Evolutionary conservation across 2,888 invertebrate species (phyloP).

Genomic region (Drosophila vallismaia): DNA sequence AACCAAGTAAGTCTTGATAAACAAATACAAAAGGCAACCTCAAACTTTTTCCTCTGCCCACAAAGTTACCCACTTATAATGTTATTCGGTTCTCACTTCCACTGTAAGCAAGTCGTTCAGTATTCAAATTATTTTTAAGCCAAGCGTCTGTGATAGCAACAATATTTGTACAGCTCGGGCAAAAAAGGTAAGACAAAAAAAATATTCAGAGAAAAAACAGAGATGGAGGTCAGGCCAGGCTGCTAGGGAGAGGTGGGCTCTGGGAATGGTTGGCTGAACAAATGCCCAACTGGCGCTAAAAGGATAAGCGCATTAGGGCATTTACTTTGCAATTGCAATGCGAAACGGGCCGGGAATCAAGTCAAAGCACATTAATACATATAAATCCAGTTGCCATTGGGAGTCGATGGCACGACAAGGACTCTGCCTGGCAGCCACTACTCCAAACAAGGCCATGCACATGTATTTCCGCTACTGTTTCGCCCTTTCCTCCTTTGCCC

Average conservation of each 20-base stretch:
- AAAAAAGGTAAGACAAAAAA: conserved; percentile 32
- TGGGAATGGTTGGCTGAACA: conserved; percentile 33
- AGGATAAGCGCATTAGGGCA: conserved; percentile 77
- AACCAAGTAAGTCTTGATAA: conserved; percentile 3
- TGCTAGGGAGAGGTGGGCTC: neutral
- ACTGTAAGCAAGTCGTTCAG: conserved; percentile 29
- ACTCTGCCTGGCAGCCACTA: conserved; percentile 32
- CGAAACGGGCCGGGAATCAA: conserved; percentile 47
- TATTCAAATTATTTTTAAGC: conserved; percentile 73
- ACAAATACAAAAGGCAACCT: conserved; percentile 23
- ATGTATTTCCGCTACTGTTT: conserved; percentile 11
- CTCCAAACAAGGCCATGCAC: conserved; percentile 51
- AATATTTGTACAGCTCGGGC: conserved; percentile 64
- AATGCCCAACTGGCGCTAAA: conserved; percentile 68
- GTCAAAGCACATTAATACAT: conserved; percentile 40
- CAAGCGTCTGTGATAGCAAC: conserved; percentile 57
- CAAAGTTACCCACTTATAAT: conserved; percentile 26
- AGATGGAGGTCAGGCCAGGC: conserved; percentile 6
- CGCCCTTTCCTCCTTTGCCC: neutral
- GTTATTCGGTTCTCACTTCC: conserved; percentile 23
- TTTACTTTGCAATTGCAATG: conserved; percentile 67
- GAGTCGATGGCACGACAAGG: conserved; percentile 15
- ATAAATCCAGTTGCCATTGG: conserved; percentile 12
- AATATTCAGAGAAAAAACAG: conserved; percentile 3
- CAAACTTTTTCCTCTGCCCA: conserved; percentile 5